Evolutionary conservation across 2,113 vertebrate species (phyloP).

Genomic region (Mastomys coucha): DNA sequence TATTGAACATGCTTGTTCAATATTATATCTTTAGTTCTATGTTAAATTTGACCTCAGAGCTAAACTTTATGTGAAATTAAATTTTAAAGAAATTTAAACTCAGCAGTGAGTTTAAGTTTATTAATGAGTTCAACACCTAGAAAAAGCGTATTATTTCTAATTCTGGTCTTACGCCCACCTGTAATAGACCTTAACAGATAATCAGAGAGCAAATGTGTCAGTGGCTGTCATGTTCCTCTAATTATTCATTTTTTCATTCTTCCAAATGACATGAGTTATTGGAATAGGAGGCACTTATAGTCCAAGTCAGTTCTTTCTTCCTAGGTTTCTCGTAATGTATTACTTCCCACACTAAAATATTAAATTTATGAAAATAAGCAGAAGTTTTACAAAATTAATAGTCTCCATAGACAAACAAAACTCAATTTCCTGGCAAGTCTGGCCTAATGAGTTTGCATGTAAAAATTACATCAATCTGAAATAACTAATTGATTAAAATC

Average conservation of each 20-base stretch:
- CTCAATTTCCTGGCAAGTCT: background rate
- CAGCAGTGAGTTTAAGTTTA: background rate
- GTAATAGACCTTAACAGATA: background rate
- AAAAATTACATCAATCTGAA: background rate
- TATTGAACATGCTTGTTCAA: background rate
- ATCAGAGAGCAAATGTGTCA: background rate
- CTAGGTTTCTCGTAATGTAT: background rate
- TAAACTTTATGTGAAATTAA: too few species aligned
- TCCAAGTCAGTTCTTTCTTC: background rate
- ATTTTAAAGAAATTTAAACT: too few species aligned
- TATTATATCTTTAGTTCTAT: background rate
- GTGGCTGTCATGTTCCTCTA: background rate
- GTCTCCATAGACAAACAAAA: background rate
- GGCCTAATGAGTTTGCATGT: background rate
- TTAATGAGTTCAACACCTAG: background rate
- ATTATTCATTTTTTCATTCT: background rate
- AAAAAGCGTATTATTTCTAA: background rate
- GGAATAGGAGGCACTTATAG: background rate
- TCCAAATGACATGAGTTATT: background rate
- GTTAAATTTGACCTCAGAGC: background rate
- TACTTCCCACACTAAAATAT: background rate
- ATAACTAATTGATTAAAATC: background rate
- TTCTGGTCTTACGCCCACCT: background rate
- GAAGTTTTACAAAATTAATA: background rate
- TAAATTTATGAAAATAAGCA: background rate